Conservation (phyloP, 2,113 vertebrate genomes). For the Gobiocypris rarus region DNA sequence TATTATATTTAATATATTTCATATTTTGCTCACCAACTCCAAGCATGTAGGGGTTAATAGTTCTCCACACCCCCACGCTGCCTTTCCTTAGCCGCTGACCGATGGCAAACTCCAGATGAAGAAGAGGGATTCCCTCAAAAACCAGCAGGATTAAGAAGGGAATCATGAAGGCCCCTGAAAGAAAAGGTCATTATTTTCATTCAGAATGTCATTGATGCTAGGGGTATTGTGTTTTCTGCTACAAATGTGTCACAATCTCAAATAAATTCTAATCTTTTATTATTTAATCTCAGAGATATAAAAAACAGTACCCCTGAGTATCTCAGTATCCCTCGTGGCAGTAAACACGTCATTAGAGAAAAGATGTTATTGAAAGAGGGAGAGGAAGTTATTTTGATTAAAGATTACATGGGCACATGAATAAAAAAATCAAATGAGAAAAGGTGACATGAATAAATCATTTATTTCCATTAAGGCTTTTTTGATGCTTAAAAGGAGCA, state of each 20-base stretch:
- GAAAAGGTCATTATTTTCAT: not conserved
- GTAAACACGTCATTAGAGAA: too few relatives aligned
- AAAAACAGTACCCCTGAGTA: too few relatives aligned
- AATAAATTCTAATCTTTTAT: not conserved
- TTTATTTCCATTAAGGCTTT: not conserved
- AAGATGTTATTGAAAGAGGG: too few relatives aligned
- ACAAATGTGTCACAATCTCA: not conserved
- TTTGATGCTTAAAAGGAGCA: not conserved
- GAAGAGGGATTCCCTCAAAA: constrained; percentile 87
- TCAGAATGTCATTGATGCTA: not conserved
- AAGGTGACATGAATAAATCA: too few relatives aligned
- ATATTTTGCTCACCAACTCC: constrained; percentile 81
- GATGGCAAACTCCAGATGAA: constrained; percentile 91
- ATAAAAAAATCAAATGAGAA: too few relatives aligned
- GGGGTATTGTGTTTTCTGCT: not conserved
- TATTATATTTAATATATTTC: not conserved
- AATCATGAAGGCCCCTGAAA: constrained; percentile 93
- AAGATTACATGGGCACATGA: too few relatives aligned
- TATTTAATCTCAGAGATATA: too few relatives aligned
- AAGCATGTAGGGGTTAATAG: constrained; percentile 83
- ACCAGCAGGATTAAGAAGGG: constrained; percentile 91
- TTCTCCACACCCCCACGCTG: constrained; percentile 83
- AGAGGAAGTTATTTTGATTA: too few relatives aligned
- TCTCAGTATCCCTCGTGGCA: too few relatives aligned
- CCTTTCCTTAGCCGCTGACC: constrained; percentile 88